These are phyloP conservation scores for Caenorhabditis becei DNA, from an alignment of 2,888 invertebrate species.

Conservation along the genomic window DNA sequence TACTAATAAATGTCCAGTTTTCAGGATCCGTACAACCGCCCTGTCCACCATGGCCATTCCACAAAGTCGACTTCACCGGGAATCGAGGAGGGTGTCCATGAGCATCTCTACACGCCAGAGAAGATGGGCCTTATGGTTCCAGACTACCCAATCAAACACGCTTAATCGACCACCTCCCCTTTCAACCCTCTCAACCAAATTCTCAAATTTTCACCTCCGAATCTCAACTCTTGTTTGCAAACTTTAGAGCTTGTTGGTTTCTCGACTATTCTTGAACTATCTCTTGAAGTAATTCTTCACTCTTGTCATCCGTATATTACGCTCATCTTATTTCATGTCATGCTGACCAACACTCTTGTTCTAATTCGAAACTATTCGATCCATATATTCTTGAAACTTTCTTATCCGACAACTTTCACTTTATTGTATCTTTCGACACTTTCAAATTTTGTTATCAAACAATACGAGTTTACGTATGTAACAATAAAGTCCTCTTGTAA, in stretches of 20 bases:
- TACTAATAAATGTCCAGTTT: slow-evolving; percentile 1
- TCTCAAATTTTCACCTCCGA: slow-evolving; percentile 51
- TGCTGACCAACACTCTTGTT: slow-evolving; percentile 42
- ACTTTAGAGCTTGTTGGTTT: slow-evolving; percentile 7
- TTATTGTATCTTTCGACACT: slow-evolving; percentile 25
- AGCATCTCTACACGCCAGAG: slow-evolving; percentile 68
- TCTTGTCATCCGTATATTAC: slow-evolving; percentile 35
- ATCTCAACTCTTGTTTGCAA: slow-evolving; percentile 45
- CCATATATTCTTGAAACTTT: neutral
- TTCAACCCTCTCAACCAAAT: slow-evolving; percentile 35
- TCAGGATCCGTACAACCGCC: slow-evolving; percentile 47
- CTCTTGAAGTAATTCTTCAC: slow-evolving; percentile 1
- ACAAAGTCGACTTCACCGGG: slow-evolving; percentile 78
- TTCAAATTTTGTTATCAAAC: slow-evolving; percentile 53
- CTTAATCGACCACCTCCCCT: slow-evolving; percentile 23
- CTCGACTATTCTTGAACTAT: slow-evolving; percentile 17
- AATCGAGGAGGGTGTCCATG: slow-evolving; percentile 67
- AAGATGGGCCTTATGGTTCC: slow-evolving; percentile 69
- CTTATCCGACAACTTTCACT: neutral
- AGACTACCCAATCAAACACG: slow-evolving; percentile 65
- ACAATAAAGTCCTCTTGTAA: slow-evolving; percentile 36
- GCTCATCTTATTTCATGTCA: slow-evolving; percentile 32
- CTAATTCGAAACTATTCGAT: slow-evolving; percentile 15
- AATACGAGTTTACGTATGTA: slow-evolving; percentile 59
- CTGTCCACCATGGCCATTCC: slow-evolving; percentile 56